Base-by-base conservation (phyloP, 2,888 invertebrate genomes). In the Pteria penguin region DNA sequence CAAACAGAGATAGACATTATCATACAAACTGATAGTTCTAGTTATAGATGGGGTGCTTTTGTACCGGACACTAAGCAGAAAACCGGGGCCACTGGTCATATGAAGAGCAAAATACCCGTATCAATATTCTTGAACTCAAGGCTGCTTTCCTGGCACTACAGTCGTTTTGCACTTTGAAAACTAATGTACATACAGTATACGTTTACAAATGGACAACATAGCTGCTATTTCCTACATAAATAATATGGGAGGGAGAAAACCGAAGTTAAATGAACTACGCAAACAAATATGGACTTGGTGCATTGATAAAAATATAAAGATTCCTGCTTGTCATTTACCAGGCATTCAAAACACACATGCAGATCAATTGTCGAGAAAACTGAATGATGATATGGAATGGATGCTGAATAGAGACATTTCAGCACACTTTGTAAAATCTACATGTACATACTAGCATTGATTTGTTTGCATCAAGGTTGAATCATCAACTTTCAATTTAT, bases 401-500 rank as follows among this genome's bases (percentile, higher is more conserved):
- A n/a, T n/a, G n/a, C n/a, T n/a, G n/a, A n/a, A n/a, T n/a, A n/a
- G n/a, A n/a, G n/a, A n/a, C n/a, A n/a, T 18, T 45, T 45, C 18
- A 8, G 18, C 8, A 8, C 11, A 18, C n/a, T n/a, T n/a, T n/a
- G n/a, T n/a, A n/a, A n/a, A n/a, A 45, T 14, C 18, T 45, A 18
- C 18, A 45, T 45, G 45, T 8, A 8, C 18, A 8, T 18, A 29
- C n/a, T 18, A 24, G 45, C 29, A 22, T 75, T 11, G 75, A 75
- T 57, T 45, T 75, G 54, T 69, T 75, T 69, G 69, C 77, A 1
- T 69, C 75, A 24, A 75, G 77, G 14, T 29, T 78, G 26, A 82
- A 78, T 62, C 24, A 18, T 36, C 75, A 81, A 45, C 4, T 73
- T 4, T 18, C 36, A 2, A 45, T 22, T 11, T 81, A 72, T 71